A percentile compares a stretch with the other conserved stretches of the same genome.
phyloP scores from a whole-genome alignment of 2,113 vertebrate genomes.

The Blennius ocellaris region DNA sequence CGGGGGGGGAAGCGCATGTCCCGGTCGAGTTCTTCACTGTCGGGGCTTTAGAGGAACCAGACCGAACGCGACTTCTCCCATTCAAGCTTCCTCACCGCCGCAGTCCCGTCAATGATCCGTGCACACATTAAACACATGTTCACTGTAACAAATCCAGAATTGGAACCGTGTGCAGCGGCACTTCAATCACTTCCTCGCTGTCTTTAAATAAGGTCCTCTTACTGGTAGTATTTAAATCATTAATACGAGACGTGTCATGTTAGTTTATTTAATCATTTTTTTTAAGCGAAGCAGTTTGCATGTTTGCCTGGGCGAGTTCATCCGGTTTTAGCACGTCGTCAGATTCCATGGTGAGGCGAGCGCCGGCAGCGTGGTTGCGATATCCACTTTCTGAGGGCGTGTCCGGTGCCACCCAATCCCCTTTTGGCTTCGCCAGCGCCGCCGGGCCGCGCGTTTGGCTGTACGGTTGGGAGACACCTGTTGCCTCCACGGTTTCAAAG shows the following conservation, averaged over 20 bases:
- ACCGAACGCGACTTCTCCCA: too few species aligned
- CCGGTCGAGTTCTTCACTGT: slow-evolving; percentile 33
- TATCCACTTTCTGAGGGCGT: slow-evolving; percentile 23
- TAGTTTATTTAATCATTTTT: too few species aligned
- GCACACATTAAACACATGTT: not conserved
- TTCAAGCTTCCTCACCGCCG: slow-evolving; percentile 40
- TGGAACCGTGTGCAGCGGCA: not conserved
- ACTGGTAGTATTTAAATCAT: not conserved
- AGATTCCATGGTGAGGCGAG: slow-evolving; percentile 2
- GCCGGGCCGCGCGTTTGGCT: slow-evolving; percentile 39
- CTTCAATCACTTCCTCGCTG: not conserved
- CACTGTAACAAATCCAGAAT: not conserved
- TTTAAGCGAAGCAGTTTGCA: not conserved
- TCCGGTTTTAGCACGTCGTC: slow-evolving; percentile 14
- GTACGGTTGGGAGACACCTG: slow-evolving; percentile 71
- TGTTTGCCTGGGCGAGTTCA: slow-evolving; percentile 16
- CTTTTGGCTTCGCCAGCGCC: slow-evolving; percentile 33
- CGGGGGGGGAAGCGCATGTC: slow-evolving; percentile 48
- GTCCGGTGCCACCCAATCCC: slow-evolving; percentile 36
- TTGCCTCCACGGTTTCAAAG: slow-evolving; percentile 55
- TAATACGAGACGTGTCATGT: too few species aligned
- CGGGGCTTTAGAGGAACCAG: slow-evolving; percentile 40
- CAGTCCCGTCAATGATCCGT: slow-evolving; percentile 13
- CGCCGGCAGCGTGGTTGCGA: slow-evolving; percentile 12
- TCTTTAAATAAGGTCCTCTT: not conserved